Evolutionary conservation across 2,113 vertebrate genomes (phyloP).

Genomic region (Menidia beryllina): DNA sequence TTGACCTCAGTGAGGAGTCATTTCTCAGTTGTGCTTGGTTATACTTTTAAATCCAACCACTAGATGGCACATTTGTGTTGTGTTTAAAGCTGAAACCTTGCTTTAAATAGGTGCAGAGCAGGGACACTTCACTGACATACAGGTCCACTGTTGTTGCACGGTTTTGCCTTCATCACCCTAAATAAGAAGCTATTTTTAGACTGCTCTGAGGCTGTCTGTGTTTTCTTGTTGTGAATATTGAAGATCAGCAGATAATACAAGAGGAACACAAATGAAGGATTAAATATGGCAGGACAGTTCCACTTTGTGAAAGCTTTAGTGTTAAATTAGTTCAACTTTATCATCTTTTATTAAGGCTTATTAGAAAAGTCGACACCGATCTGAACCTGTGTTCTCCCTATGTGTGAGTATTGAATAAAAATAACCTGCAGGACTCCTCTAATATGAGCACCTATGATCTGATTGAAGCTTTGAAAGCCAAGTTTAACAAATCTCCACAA

Average conservation of each 20-base stretch:
- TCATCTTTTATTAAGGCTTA: background rate
- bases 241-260: background rate
- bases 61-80: background rate
- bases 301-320: background rate
- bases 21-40: no score
- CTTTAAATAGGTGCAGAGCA: background rate
- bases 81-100: background rate
- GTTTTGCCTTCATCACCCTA: background rate
- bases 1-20: background rate
- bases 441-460: background rate
- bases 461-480: background rate
- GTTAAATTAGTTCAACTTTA: background rate
- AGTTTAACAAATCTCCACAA: background rate
- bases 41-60: background rate
- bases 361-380: background rate
- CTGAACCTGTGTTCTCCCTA: background rate
- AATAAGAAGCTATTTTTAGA: no score
- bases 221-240: background rate
- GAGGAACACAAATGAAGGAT: background rate
- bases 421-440: background rate
- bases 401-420: background rate
- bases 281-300: background rate
- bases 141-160: background rate
- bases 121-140: background rate
- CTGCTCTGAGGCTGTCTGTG: background rate